Base-by-base conservation (phyloP, 2,797 vertebrate genomes). In the Cuculus canorus region DNA sequence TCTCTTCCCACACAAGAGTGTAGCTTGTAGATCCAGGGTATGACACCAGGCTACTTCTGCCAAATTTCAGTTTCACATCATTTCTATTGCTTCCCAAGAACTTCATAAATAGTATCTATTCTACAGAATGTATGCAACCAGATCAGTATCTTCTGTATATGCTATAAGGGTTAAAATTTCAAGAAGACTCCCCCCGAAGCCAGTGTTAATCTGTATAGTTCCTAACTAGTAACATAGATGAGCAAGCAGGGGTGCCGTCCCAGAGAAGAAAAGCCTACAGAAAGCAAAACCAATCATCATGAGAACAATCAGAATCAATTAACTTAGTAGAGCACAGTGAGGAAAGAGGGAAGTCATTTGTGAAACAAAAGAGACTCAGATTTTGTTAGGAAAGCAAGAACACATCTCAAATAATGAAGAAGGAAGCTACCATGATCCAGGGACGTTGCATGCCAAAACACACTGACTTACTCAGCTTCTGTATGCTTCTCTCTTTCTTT, bases 241-340 rank as follows among this genome's bases (percentile, higher is more conserved):
- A 70, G 39, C 10, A 88, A 92, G 53, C 5, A 2, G 30, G 78
- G n/a, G 10, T 28, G 7, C 5, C 30, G 86, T 79, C 28, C 13
- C 12, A 76, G 45, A 81, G 72, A 84, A 57, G 11, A 9, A 37
- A 93, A 95, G 6, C 25, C 33, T 28, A 50, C 59, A 63, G 61
- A 79, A 88, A 68, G 8, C 11, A 70, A 87, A 93, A 56, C 5
- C 43, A 22, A 63, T 77, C 14, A 35, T 35, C 8, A 33, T 23
- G 33, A 56, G 30, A 88, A 47, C 7, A 57, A 13, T 33, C 9
- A 90, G 96, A 96, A 83, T 66, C 39, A 90, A 91, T 52, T 96
- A 66, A 28, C 13, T 52, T 41, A 33, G 24, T 45, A 69, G 63
- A 66, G 8, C 6, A 82, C 23, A 24, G 11, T 52, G n/a, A 87